Percentiles rank a stretch among this genome's conserved stretches.
Conservation (phyloP, 2,888 invertebrate genomes). For the Arrhopalites spinosus region DNA sequence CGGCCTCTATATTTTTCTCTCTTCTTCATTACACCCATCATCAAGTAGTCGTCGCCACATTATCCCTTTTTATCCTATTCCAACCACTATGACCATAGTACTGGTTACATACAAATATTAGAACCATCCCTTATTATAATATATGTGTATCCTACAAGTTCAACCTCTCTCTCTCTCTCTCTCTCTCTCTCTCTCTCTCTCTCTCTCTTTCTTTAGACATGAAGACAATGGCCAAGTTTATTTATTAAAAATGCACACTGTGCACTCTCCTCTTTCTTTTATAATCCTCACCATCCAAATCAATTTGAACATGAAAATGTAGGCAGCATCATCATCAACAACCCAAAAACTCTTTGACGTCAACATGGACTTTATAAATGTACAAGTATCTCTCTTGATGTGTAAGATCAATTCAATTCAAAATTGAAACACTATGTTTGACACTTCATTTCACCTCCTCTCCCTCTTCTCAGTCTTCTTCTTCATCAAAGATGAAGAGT, state of each 20-base stretch:
- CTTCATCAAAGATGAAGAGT: neutral
- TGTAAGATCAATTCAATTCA: neutral
- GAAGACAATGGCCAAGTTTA: too few relatives aligned
- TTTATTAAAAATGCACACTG: too few relatives aligned
- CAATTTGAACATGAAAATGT: too few relatives aligned
- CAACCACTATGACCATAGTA: too few relatives aligned
- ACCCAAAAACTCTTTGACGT: neutral
- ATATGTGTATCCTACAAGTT: too few relatives aligned
- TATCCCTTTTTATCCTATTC: neutral
- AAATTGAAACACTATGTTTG: constrained; percentile 22
- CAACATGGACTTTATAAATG: neutral
- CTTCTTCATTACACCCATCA: constrained; percentile 21
- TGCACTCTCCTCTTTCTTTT: too few relatives aligned
- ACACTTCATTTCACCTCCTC: constrained; percentile 8
- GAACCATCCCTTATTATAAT: too few relatives aligned
- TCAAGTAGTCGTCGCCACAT: constrained; percentile 14
- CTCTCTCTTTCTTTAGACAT: neutral
- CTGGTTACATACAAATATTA: too few relatives aligned
- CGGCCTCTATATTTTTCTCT: constrained; percentile 2
- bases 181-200: neutral
- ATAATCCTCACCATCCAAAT: too few relatives aligned
- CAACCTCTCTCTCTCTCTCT: constrained; percentile 9
- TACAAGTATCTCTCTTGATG: neutral
- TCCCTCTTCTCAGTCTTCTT: neutral
- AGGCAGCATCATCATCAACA: too few relatives aligned